Conservation (phyloP, 1,140 invertebrate genomes). For the Drosophila fuyamai region DNA sequence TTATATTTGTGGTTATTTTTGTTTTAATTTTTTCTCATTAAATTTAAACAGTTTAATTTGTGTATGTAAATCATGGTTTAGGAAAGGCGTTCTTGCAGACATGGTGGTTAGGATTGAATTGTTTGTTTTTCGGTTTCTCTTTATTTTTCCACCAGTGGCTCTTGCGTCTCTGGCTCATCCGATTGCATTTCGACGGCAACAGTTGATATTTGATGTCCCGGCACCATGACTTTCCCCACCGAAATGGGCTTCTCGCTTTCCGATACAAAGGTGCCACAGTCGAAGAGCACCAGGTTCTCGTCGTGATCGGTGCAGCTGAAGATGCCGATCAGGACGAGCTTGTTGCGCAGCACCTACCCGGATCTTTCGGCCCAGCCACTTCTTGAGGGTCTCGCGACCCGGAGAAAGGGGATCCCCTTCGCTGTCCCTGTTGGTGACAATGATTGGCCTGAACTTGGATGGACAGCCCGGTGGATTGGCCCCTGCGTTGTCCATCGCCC, state of each 20-base stretch:
- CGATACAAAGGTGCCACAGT: constrained; percentile 6
- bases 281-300: constrained; percentile 37
- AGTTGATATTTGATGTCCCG: constrained; percentile 3
- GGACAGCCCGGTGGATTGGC: neutral
- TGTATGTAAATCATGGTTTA: too few relatives aligned
- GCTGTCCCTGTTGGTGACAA: constrained; percentile 9
- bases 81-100: too few relatives aligned
- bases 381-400: constrained; percentile 16
- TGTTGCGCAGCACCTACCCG: constrained; percentile 39
- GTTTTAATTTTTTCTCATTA: neutral
- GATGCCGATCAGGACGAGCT: constrained; percentile 36
- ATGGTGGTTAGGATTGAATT: too few relatives aligned
- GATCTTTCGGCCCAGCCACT: constrained; percentile 37
- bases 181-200: constrained; percentile 15
- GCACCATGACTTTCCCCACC: neutral
- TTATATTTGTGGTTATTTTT: neutral
- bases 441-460: neutral
- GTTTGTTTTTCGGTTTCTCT: too few relatives aligned
- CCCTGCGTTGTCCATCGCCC: neutral
- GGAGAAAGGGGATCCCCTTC: constrained; percentile 2
- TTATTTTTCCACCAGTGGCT: neutral
- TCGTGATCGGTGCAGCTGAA: constrained; percentile 56
- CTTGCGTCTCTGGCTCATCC: neutral
- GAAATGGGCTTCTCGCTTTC: neutral
- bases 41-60: too few relatives aligned